Percentiles rank a stretch among this genome's conserved stretches.
Evolutionary conservation across 2,113 vertebrate species (phyloP).

Genomic region (Eleginops maclovinus): DNA sequence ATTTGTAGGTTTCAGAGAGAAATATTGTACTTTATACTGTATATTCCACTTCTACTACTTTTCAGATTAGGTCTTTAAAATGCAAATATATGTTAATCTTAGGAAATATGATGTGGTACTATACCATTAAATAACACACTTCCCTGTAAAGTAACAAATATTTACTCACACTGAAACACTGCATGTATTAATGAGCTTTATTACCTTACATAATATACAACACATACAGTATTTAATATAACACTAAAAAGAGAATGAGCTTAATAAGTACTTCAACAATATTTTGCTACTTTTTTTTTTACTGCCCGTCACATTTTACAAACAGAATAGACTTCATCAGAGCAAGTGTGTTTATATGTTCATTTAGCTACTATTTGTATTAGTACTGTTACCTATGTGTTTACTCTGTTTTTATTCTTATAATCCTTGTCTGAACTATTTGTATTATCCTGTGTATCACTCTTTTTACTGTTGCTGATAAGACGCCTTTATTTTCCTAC

Average conservation of each 20-base stretch:
- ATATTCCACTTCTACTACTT: too few relatives aligned
- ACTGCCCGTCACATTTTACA: background rate
- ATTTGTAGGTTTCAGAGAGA: background rate
- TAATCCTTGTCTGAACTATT: too few relatives aligned
- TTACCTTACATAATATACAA: background rate
- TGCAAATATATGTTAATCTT: too few relatives aligned
- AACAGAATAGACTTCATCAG: background rate
- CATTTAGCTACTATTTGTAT: too few relatives aligned
- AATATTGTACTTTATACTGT: background rate
- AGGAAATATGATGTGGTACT: background rate
- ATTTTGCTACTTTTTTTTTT: background rate
- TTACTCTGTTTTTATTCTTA: too few relatives aligned
- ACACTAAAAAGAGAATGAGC: background rate
- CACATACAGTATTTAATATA: background rate
- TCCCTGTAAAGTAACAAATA: background rate
- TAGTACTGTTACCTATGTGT: too few relatives aligned
- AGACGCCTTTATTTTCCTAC: too few relatives aligned
- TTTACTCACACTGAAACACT: background rate
- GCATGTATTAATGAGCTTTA: too few relatives aligned
- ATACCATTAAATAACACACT: background rate
- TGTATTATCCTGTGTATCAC: too few relatives aligned
- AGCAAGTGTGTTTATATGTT: too few relatives aligned
- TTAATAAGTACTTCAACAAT: background rate
- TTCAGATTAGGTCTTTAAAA: background rate
- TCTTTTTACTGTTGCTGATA: too few relatives aligned